phyloP scores from a whole-genome alignment of 2,113 vertebrate species.

The Perca flavescens region DNA sequence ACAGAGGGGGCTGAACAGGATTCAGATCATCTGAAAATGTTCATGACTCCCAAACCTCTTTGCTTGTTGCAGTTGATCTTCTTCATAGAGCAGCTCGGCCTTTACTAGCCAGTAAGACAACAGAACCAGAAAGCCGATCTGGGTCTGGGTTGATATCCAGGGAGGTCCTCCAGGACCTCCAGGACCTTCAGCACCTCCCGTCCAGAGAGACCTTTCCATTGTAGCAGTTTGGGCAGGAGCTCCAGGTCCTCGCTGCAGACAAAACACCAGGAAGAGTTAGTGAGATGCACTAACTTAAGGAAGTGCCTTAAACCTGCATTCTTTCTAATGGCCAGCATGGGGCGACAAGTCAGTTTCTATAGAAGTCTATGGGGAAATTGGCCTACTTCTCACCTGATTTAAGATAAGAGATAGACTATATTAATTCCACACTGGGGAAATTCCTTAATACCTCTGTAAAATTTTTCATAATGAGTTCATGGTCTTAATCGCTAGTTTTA shows the following conservation, averaged over 20 bases:
- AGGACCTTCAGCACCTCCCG: conserved; percentile 43
- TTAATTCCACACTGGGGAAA: no score
- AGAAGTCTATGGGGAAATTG: no score
- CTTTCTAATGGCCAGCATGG: no score
- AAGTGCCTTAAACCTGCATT: no score
- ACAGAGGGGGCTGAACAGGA: background rate
- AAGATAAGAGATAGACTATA: no score
- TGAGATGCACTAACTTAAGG: background rate
- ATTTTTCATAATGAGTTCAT: no score
- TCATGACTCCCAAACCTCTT: background rate
- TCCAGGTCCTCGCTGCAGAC: conserved; percentile 49
- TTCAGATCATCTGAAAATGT: background rate
- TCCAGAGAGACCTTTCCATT: conserved; percentile 52
- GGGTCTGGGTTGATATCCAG: background rate
- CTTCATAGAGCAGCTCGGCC: background rate
- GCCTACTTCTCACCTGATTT: no score
- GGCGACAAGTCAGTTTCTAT: no score
- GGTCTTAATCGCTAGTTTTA: no score
- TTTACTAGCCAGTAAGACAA: background rate
- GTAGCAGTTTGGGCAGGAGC: conserved; percentile 55
- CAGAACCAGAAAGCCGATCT: background rate
- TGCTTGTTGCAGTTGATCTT: background rate
- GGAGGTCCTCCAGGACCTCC: background rate
- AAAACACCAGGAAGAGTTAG: background rate
- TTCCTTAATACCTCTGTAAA: no score